A percentile compares a stretch with the other conserved stretches of the same genome.
These are phyloP conservation scores for Pycnonotus jocosus DNA, from an alignment of 2,113 vertebrate species.

Conservation along the genomic window DNA sequence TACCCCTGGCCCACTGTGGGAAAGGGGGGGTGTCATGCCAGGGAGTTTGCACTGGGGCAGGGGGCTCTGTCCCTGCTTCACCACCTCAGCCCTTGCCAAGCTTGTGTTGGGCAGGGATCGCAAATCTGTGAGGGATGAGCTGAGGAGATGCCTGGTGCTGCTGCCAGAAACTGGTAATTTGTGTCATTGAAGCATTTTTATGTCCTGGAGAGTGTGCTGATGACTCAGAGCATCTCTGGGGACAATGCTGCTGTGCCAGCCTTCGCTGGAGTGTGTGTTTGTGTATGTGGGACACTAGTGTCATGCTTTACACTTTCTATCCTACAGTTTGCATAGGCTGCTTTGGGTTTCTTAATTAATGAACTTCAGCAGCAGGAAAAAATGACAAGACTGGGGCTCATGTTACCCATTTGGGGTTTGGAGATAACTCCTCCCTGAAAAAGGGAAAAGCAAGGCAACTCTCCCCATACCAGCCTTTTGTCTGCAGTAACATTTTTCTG, in stretches of 20 bases:
- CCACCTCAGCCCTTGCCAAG: background rate
- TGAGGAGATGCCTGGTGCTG: background rate
- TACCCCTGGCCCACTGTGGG: rapidly evolving
- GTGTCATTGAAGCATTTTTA: background rate
- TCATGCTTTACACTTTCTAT: background rate
- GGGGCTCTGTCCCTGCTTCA: rapidly evolving
- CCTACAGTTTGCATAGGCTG: background rate
- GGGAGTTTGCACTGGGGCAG: rapidly evolving
- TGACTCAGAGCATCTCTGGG: background rate
- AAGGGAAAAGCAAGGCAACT: background rate
- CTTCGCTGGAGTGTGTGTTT: background rate
- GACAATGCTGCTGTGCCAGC: background rate
- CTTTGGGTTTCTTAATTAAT: background rate
- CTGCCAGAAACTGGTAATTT: background rate
- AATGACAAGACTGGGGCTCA: background rate
- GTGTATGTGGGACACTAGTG: too few species aligned
- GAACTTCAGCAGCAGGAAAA: background rate
- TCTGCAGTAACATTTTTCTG: background rate
- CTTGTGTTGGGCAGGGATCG: background rate
- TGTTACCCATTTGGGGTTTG: background rate
- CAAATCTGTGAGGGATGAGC: background rate
- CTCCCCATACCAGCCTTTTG: background rate
- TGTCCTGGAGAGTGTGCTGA: background rate
- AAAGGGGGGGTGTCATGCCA: rapidly evolving
- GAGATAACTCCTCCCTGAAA: background rate